phyloP scores from a whole-genome alignment of 2,888 invertebrate genomes.

The Tholera decimalis region DNA sequence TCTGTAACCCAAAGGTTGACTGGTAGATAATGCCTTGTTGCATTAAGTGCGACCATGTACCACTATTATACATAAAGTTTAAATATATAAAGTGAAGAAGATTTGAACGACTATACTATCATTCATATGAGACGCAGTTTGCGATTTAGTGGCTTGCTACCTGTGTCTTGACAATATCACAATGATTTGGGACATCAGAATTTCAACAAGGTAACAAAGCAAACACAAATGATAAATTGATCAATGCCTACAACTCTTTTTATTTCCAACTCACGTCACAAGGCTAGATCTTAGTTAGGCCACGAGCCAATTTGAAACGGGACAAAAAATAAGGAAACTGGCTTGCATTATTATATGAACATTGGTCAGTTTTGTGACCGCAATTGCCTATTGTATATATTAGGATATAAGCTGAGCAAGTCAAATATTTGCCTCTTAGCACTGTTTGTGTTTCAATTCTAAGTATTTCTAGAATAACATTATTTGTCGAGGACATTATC shows the following conservation, averaged over 20 bases:
- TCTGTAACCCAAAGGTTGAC: too few relatives aligned
- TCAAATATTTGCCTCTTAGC: constrained; percentile 31
- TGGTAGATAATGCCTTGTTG: too few relatives aligned
- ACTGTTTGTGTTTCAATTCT: constrained; percentile 51
- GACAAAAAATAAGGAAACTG: constrained; percentile 48
- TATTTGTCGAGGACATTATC: constrained; percentile 69
- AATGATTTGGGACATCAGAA: not conserved
- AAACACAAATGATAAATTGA: constrained; percentile 21
- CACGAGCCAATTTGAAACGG: not conserved
- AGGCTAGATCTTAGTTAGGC: constrained; percentile 13
- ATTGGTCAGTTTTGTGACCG: constrained; percentile 9
- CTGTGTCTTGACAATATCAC: not conserved
- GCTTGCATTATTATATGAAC: not conserved
- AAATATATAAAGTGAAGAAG: too few relatives aligned
- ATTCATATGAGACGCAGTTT: not conserved
- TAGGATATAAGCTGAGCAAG: not conserved
- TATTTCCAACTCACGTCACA: constrained; percentile 38
- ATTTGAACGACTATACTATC: not conserved
- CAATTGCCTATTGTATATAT: constrained; percentile 28
- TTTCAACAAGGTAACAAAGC: constrained; percentile 31
- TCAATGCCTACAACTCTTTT: constrained; percentile 27
- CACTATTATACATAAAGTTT: too few relatives aligned
- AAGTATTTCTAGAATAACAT: constrained; percentile 67
- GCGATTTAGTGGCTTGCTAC: not conserved
- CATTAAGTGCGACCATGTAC: too few relatives aligned